Evolutionary conservation across 2,888 invertebrate species (phyloP).

Genomic region (Amiota mariae): DNA sequence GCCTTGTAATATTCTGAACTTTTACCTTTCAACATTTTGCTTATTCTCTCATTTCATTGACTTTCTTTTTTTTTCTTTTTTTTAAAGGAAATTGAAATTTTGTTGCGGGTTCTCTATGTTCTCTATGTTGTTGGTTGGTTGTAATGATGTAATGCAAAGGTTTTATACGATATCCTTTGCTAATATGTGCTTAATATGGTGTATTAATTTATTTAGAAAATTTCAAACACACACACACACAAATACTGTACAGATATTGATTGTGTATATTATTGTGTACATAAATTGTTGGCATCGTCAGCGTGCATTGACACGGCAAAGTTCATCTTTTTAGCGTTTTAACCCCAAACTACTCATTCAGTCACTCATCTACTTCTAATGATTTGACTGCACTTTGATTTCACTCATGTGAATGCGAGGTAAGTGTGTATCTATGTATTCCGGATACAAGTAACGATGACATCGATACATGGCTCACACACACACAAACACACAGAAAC

Average conservation of each 20-base stretch:
- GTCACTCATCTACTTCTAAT: slow-evolving; percentile 26
- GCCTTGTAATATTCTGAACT: slow-evolving; percentile 38
- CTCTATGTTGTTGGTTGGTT: too few relatives aligned
- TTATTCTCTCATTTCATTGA: not conserved
- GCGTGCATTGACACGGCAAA: slow-evolving; percentile 65
- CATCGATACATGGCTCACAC: not conserved
- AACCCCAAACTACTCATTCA: slow-evolving; percentile 39
- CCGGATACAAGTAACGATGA: too few relatives aligned
- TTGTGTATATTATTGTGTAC: too few relatives aligned
- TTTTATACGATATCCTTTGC: slow-evolving; percentile 31
- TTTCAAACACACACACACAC: slow-evolving; percentile 23
- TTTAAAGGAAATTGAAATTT: slow-evolving; percentile 41
- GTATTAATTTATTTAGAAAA: slow-evolving; percentile 54
- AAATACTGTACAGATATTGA: slow-evolving; percentile 33
- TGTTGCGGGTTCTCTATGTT: slow-evolving; percentile 15
- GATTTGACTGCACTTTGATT: slow-evolving; percentile 26
- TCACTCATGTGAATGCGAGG: not conserved
- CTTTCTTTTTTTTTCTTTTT: slow-evolving; percentile 51
- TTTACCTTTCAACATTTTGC: slow-evolving; percentile 56
- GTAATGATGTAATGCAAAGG: too few relatives aligned
- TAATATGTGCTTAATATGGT: slow-evolving; percentile 63
- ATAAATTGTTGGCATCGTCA: slow-evolving; percentile 22
- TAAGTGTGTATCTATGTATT: not conserved
- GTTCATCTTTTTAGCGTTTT: slow-evolving; percentile 43
- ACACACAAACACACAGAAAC: too few relatives aligned